Evolutionary conservation across 2,113 vertebrate species (phyloP).

Genomic region (human): GRCh38 chr1:12199501-12200000

Average conservation of each 20-base stretch:
- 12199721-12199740: background rate
- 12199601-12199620: background rate
- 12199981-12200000: background rate
- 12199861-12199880: background rate
- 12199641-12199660: background rate
- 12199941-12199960: background rate
- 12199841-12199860: background rate
- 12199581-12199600: background rate
- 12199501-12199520: background rate
- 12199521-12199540: background rate
- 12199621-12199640: background rate
- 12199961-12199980: background rate
- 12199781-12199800: background rate
- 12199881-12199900: background rate
- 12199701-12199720: background rate
- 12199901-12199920: background rate
- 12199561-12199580: background rate
- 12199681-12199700: background rate
- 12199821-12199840: background rate
- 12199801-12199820: too few relatives aligned
- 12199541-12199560: background rate
- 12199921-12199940: background rate
- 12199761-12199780: fast-evolving
- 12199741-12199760: too few relatives aligned
- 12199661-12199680: background rate